phyloP scores from a whole-genome alignment of 2,113 vertebrate species.

The Lasiurus borealis region DNA sequence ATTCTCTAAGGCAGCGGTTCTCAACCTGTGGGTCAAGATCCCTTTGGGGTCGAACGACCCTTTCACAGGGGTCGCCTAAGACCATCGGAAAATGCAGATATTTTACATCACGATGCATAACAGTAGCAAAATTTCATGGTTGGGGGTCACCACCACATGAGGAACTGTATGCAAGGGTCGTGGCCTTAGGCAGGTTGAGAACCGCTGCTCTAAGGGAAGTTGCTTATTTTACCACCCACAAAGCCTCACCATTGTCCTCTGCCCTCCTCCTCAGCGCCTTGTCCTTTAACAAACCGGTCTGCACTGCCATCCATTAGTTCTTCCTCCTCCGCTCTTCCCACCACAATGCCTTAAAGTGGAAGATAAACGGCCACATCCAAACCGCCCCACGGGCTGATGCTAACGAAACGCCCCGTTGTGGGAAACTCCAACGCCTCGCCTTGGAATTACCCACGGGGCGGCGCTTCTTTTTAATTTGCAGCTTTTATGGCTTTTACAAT shows the following conservation, averaged over 20 bases:
- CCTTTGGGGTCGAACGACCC: too few species aligned
- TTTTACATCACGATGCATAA: too few species aligned
- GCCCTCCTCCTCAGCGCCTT: neutral
- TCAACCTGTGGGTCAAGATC: too few species aligned
- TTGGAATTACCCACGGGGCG: neutral
- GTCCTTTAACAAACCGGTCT: neutral
- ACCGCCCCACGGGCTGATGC: neutral
- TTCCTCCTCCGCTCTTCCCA: neutral
- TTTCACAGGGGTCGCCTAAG: too few species aligned
- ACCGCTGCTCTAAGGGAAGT: neutral
- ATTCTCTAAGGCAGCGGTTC: too few species aligned
- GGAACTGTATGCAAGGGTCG: too few species aligned
- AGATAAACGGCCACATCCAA: constrained; percentile 51
- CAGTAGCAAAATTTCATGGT: too few species aligned
- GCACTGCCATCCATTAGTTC: neutral
- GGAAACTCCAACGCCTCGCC: neutral
- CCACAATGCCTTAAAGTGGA: neutral
- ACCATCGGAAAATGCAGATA: too few species aligned
- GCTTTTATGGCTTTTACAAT: constrained; percentile 48
- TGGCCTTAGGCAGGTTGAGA: too few species aligned
- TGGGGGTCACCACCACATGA: too few species aligned
- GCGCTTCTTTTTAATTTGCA: constrained; percentile 22
- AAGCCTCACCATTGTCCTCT: neutral
- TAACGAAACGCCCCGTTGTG: constrained; percentile 18
- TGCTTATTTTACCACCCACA: neutral